Evolutionary conservation across 2,113 vertebrate species (phyloP).

Genomic region (Scatophagus argus): DNA sequence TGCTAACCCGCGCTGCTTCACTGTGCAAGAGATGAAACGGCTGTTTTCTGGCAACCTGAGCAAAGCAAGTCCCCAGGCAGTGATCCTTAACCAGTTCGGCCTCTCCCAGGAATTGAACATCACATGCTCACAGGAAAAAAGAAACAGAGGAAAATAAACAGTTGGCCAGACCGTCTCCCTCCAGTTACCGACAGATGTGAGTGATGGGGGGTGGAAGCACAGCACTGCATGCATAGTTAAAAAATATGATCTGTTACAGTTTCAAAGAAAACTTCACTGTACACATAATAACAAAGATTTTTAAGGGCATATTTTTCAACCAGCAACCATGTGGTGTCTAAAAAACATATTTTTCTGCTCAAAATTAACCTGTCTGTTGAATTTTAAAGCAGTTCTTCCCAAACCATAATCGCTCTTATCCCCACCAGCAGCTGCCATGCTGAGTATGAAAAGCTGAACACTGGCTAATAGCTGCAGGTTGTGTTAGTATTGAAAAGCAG

Average conservation of each 20-base stretch:
- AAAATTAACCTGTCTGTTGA: not conserved
- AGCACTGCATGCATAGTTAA: slow-evolving; percentile 1
- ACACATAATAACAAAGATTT: not conserved
- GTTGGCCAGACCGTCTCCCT: slow-evolving; percentile 47
- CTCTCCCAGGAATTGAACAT: slow-evolving; percentile 71
- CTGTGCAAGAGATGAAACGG: slow-evolving; percentile 77
- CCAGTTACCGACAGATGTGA: slow-evolving; percentile 69
- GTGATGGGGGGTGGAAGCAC: not conserved
- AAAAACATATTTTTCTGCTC: too few species aligned
- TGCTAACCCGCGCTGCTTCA: slow-evolving; percentile 57
- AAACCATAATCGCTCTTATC: not conserved
- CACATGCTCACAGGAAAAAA: slow-evolving; percentile 62
- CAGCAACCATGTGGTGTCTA: too few species aligned
- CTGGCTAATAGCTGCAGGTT: too few species aligned
- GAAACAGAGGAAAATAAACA: slow-evolving; percentile 67
- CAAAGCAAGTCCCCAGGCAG: slow-evolving; percentile 71
- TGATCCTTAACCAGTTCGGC: slow-evolving; percentile 69
- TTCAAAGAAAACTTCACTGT: not conserved
- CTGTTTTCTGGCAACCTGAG: slow-evolving; percentile 75
- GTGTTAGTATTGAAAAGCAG: too few species aligned
- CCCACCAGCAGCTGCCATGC: too few species aligned
- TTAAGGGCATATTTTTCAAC: too few species aligned
- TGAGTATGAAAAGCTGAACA: too few species aligned
- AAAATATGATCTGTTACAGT: slow-evolving; percentile 1
- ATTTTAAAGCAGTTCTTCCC: too few species aligned